phyloP scores from a whole-genome alignment of 2,888 invertebrate genomes.

The Tipula vernalis region DNA sequence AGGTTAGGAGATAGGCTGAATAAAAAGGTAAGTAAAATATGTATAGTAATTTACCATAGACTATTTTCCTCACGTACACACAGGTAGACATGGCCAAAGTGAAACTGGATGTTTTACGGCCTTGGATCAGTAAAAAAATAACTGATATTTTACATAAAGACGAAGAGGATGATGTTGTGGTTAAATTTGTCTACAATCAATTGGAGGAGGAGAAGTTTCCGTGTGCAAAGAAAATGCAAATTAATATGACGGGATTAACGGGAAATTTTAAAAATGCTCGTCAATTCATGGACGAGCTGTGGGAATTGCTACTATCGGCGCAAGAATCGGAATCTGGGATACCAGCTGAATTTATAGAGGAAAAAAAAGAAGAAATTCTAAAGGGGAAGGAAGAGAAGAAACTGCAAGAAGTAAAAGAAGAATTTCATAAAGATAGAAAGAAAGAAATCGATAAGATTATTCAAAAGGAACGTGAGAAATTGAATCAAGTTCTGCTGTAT shows the following conservation, averaged over 20 bases:
- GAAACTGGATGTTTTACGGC: conserved; percentile 93
- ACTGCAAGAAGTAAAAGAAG: conserved; percentile 8
- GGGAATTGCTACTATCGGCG: conserved; percentile 89
- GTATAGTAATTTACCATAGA: not conserved
- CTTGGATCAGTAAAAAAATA: conserved; percentile 96
- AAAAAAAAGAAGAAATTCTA: conserved; percentile 93
- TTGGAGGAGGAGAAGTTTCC: conserved; percentile 89
- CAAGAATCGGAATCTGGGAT: conserved; percentile 93
- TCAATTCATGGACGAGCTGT: conserved; percentile 94
- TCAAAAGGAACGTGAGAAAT: conserved; percentile 20
- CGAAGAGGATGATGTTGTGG: conserved; percentile 86
- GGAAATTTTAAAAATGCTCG: conserved; percentile 95
- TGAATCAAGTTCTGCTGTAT: not conserved
- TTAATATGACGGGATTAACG: conserved; percentile 99
- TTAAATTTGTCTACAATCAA: conserved; percentile 98
- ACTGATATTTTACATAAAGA: conserved; percentile 90
- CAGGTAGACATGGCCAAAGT: conserved; percentile 97
- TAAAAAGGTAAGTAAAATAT: conserved; percentile 56
- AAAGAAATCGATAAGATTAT: conserved; percentile 10
- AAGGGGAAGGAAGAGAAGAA: conserved; percentile 45
- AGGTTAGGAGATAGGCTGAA: conserved; percentile 90
- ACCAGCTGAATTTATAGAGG: conserved; percentile 85
- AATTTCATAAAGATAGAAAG: conserved; percentile 9
- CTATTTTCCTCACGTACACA: conserved; percentile 15
- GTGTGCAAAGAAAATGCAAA: conserved; percentile 98